A percentile compares a stretch with the other conserved stretches of the same genome.
phyloP scores from a whole-genome alignment of 2,113 vertebrate species.

The Gopherus evgoodei region DNA sequence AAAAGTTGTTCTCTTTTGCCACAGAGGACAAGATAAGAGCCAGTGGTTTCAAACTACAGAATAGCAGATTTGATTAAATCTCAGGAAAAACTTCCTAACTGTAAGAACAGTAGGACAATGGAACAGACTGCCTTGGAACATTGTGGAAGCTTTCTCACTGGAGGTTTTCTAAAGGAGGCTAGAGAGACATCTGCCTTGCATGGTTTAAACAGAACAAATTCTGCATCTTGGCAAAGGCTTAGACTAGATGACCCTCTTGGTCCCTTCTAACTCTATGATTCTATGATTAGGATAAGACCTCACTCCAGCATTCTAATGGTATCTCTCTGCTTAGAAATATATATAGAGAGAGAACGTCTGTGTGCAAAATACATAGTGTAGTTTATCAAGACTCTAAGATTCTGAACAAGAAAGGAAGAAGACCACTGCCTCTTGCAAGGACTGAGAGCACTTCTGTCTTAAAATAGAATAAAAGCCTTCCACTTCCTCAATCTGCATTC shows the following conservation, averaged over 20 bases:
- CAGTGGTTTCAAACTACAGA: neutral
- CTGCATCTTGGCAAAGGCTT: neutral
- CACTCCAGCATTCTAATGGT: neutral
- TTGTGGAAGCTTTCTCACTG: neutral
- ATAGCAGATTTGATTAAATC: neutral
- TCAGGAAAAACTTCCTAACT: neutral
- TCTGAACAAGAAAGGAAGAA: neutral
- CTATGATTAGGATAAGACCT: neutral
- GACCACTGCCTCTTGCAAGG: neutral
- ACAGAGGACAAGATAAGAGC: neutral
- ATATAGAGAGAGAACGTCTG: rapidly evolving
- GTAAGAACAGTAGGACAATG: neutral
- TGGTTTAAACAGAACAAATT: neutral
- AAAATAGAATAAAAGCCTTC: neutral
- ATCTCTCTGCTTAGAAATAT: neutral
- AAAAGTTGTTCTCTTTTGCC: neutral
- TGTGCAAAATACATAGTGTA: neutral
- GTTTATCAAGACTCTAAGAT: neutral
- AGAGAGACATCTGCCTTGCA: neutral
- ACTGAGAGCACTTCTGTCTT: neutral
- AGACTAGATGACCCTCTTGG: neutral
- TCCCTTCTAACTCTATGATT: neutral
- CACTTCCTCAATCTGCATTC: neutral
- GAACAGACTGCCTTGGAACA: neutral
- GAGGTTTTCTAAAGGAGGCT: neutral